Base-by-base conservation (phyloP, 1,140 invertebrate species). In the Neuroterus valhalla region DNA sequence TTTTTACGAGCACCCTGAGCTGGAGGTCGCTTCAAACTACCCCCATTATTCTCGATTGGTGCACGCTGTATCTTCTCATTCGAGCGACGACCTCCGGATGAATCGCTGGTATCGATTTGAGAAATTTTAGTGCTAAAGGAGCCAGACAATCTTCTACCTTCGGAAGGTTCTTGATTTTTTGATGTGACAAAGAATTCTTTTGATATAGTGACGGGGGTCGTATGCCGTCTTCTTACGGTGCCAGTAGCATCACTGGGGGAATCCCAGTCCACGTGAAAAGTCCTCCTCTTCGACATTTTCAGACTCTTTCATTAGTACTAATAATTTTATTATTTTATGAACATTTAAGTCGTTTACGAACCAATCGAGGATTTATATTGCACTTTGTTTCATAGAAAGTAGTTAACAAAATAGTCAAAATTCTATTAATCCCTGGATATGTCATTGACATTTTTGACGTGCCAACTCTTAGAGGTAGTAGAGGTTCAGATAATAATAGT, bases 171-270 rank as follows among this genome's bases (percentile, higher is more conserved):
- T 11, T 21, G 3, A 23, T 21, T 55, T 55, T 55, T 55, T 14
- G 31, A 38, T 38, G 26, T 55, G 2, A 31, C 23, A 21, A 55
- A 55, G 14, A 55, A 55, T 26, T 55, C 52, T 55, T 55, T 55
- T 55, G 52, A 55, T 55, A 55, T 55, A 2, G 23, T 69, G 31
- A 42, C 82, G 31, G 87, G 67, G 0, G 92, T 93, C 15, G 88
- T 88, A 46, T 92, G 91, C 73, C 93, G 87, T 75, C 92, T 88
- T 80, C 93, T 93, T 0, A 94, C 93, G 0, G 93, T 94, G 8
- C 93, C 93, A 2, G 93, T 94, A 76, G 91, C 91, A 2, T 91
- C 84, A n/a, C 92, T 93, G n/a, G 93, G 92, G 8, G 93, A 93
- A 81, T 94, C 93, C 93, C 93, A 94, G 73, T 94, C 93, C 73